Conservation (phyloP, 2,888 invertebrate genomes). For the Maniola hyperantus region DNA sequence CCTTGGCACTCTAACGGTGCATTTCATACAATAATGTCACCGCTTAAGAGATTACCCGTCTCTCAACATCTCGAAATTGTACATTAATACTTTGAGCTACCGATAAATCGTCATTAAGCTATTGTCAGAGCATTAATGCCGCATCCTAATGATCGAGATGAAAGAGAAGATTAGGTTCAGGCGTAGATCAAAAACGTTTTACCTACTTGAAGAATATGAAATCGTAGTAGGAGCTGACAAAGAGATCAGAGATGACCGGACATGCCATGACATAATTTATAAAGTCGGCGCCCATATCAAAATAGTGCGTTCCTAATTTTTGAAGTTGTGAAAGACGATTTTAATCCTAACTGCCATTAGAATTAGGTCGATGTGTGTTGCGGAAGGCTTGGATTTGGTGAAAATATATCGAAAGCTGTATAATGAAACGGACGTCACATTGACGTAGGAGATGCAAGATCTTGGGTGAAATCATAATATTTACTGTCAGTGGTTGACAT, state of each 20-base stretch:
- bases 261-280: slow-evolving; percentile 76
- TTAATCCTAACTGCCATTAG: slow-evolving; percentile 52
- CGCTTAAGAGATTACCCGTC: slow-evolving; percentile 39
- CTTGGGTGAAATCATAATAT: slow-evolving; percentile 77
- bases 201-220: slow-evolving; percentile 53
- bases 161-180: slow-evolving; percentile 55
- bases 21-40: slow-evolving; percentile 40
- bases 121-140: slow-evolving; percentile 52
- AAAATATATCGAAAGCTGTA: slow-evolving; percentile 56
- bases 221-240: slow-evolving; percentile 56
- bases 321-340: slow-evolving; percentile 49
- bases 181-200: slow-evolving; percentile 62
- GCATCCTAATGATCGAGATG: slow-evolving; percentile 51
- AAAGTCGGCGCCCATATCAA: slow-evolving; percentile 68
- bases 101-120: slow-evolving; percentile 55
- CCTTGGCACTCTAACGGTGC: slow-evolving; percentile 50
- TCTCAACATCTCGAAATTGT: slow-evolving; percentile 38
- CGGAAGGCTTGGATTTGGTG: slow-evolving; percentile 53
- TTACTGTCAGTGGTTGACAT: slow-evolving; percentile 69
- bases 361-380: slow-evolving; percentile 53
- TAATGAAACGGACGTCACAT: slow-evolving; percentile 80
- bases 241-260: slow-evolving; percentile 73
- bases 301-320: slow-evolving; percentile 62
- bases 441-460: slow-evolving; percentile 79
- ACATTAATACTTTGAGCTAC: slow-evolving; percentile 39